These are phyloP conservation scores for Anthopleura sola DNA, from an alignment of 64 coral and sea anemone genomes.

Conservation along the genomic window DNA sequence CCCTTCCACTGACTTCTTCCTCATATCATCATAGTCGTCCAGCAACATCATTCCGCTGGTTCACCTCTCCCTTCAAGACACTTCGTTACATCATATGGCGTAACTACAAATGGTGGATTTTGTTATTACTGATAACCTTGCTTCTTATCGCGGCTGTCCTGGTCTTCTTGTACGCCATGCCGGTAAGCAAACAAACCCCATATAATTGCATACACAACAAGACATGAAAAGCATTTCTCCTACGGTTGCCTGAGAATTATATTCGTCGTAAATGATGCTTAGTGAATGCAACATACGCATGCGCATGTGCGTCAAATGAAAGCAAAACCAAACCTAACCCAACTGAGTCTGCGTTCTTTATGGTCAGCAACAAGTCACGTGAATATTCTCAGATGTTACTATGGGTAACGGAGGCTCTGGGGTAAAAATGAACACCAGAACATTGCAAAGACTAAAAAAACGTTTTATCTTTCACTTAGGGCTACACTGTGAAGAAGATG, in stretches of 20 bases:
- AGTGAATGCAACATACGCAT: too few relatives aligned
- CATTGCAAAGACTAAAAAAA: background rate
- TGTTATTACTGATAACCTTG: slow-evolving; percentile 40
- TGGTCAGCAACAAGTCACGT: too few relatives aligned
- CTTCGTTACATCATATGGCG: slow-evolving; percentile 82
- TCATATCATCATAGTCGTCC: slow-evolving; percentile 47
- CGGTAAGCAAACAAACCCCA: slow-evolving; percentile 40
- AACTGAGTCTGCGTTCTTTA: too few relatives aligned
- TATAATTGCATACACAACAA: background rate
- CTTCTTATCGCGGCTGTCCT: slow-evolving; percentile 41
- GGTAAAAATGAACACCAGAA: too few relatives aligned
- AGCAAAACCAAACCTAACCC: too few relatives aligned
- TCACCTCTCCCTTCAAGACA: slow-evolving; percentile 69
- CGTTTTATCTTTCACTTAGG: slow-evolving; percentile 19
- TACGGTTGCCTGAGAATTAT: too few relatives aligned
- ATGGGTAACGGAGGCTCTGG: too few relatives aligned
- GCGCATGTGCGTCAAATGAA: too few relatives aligned
- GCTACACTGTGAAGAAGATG: slow-evolving; percentile 81
- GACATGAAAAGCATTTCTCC: background rate
- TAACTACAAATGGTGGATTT: slow-evolving; percentile 83
- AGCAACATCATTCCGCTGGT: slow-evolving; percentile 79
- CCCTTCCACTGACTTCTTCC: background rate
- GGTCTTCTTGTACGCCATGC: slow-evolving; percentile 78
- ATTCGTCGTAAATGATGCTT: too few relatives aligned
- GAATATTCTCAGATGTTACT: too few relatives aligned